Percentiles rank a stretch among this genome's conserved stretches.
These are phyloP conservation scores for Macrophya annulata DNA, from an alignment of 2,888 invertebrate genomes.

Conservation along the genomic window DNA sequence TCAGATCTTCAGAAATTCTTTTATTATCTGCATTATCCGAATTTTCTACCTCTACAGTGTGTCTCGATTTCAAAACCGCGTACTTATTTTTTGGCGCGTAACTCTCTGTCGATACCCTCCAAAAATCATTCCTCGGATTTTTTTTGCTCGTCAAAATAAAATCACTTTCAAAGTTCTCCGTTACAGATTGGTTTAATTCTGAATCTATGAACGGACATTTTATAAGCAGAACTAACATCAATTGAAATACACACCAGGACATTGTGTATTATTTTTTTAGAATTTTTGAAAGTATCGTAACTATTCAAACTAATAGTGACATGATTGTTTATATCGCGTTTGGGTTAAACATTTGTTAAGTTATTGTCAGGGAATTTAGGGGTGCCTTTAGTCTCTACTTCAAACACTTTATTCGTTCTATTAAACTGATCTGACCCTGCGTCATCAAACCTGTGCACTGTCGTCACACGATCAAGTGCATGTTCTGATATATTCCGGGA, in stretches of 20 bases:
- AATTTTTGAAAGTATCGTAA: background rate
- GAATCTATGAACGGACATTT: conserved; percentile 4
- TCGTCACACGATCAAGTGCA: conserved; percentile 63
- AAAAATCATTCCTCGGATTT: background rate
- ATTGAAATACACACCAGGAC: background rate
- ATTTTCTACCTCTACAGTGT: background rate
- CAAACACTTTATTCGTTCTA: background rate
- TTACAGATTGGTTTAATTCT: conserved; percentile 16
- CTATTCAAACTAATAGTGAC: background rate
- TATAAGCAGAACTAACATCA: conserved; percentile 14
- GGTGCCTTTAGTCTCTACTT: background rate
- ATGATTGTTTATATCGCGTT: background rate
- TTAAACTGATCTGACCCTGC: conserved; percentile 26
- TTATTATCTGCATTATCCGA: conserved; percentile 28
- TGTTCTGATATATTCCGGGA: conserved; percentile 68
- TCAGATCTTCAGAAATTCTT: background rate
- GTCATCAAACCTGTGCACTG: conserved; percentile 63
- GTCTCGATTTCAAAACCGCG: background rate
- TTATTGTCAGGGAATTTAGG: background rate
- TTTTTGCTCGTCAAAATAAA: background rate
- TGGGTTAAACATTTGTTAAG: background rate
- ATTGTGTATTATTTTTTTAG: background rate
- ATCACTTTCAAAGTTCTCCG: background rate
- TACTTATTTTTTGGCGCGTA: background rate
- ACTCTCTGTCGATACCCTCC: background rate